Evolutionary conservation across 1,140 invertebrate genomes (phyloP).

Genomic region (Lamellibrachia luymesi): DNA sequence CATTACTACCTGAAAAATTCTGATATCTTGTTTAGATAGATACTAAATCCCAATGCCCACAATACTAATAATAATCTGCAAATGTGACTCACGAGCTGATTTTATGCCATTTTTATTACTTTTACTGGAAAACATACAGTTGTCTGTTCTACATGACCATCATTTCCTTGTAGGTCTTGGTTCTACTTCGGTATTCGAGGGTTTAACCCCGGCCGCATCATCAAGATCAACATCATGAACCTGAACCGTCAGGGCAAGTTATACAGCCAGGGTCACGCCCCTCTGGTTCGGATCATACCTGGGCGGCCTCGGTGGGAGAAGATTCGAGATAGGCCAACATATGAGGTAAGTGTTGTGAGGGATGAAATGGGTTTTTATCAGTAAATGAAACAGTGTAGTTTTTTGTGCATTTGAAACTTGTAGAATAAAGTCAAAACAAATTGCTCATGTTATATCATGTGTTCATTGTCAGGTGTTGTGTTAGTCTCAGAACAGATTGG

Average conservation of each 20-base stretch:
- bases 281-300: slow-evolving; percentile 65
- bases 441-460: too few relatives aligned
- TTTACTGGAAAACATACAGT: not conserved
- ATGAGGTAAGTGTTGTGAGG: slow-evolving; percentile 40
- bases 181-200: slow-evolving; percentile 85
- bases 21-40: too few relatives aligned
- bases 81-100: not conserved
- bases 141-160: not conserved
- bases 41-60: too few relatives aligned
- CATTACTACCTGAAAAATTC: too few relatives aligned
- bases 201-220: slow-evolving; percentile 60
- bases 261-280: slow-evolving; percentile 87
- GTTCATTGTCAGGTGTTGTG: not conserved
- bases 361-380: not conserved
- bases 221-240: slow-evolving; percentile 83
- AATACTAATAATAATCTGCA: not conserved
- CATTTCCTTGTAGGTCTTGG: slow-evolving; percentile 70
- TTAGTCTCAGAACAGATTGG: not conserved
- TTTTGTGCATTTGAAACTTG: slow-evolving; percentile 5
- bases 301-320: slow-evolving; percentile 75
- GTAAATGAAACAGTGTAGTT: not conserved
- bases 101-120: not conserved
- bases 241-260: slow-evolving; percentile 86
- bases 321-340: slow-evolving; percentile 61
- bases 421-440: not conserved